Conservation (phyloP, 2,888 invertebrate species). For the Eueremaeus valkanovi region DNA sequence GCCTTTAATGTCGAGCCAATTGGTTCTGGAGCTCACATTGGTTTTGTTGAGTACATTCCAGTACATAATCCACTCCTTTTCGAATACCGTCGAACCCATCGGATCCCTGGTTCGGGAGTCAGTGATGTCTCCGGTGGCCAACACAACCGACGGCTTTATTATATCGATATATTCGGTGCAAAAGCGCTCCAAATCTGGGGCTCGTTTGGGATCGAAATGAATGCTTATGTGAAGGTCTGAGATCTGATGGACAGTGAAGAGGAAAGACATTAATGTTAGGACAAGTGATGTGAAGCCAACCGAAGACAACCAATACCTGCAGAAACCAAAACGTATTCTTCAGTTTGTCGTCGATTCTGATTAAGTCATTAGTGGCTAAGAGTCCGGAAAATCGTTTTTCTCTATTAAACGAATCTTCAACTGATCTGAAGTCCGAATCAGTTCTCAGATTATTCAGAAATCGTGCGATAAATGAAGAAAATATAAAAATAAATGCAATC, state of each 20-base stretch:
- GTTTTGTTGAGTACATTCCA: conserved; percentile 64
- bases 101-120: conserved; percentile 76
- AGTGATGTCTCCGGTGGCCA: conserved; percentile 83
- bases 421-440: not conserved
- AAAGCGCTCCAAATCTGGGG: conserved; percentile 72
- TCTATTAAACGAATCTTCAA: not conserved
- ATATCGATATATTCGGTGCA: conserved; percentile 67
- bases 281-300: not conserved
- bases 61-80: conserved; percentile 78
- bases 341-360: conserved; percentile 37
- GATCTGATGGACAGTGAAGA: conserved; percentile 60
- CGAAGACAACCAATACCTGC: conserved; percentile 65
- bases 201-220: conserved; percentile 69
- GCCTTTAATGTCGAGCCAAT: conserved; percentile 84
- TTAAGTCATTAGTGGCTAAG: not conserved
- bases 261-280: conserved; percentile 14
- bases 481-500: not conserved
- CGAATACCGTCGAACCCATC: conserved; percentile 73
- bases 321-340: conserved; percentile 66
- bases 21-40: conserved; percentile 64
- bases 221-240: conserved; percentile 84
- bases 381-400: not conserved
- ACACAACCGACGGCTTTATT: conserved; percentile 69
- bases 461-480: conserved; percentile 31
- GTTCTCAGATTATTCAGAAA: conserved; percentile 21